Evolutionary conservation across 2,113 vertebrate species (phyloP), one percentile per base, ranked within the genome.

Genomic region (Corythornis vintsioides): DNA sequence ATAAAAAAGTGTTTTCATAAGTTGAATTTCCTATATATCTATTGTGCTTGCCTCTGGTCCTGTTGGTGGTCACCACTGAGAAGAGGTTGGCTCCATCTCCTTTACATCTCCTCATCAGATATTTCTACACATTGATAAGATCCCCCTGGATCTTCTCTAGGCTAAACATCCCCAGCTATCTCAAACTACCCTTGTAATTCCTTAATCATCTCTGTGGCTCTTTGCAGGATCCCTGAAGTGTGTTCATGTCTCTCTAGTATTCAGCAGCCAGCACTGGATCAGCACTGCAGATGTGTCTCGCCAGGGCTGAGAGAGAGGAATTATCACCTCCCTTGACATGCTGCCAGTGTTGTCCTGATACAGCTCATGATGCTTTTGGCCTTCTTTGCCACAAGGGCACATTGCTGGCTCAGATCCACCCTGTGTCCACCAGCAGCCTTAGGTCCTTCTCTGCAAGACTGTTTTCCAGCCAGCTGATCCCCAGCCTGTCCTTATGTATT

Each of bases 211-310:
- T 43, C 4, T 66, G 60, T n/a, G 28, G 31, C 4, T 76, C 9
- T 48, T 73, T 0, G 0, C 69, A 73, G 50, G 33, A 25, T 7
- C 64, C 1, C 13, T 26, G 52, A 3, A 31, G n/a, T 3, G 14
- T 66, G 81, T 22, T 26, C 29, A 2, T 7, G 6, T 26, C n/a
- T 65, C 24, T 70, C 35, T 42, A 13, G 20, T 35, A 61, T 52
- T 74, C 53, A 60, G 55, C 64, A 87, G 45, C 28, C 83, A 76
- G 35, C 29, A 4, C 61, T 22, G 17, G 20, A 29, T 13, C 22
- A 55, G 52, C 38, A 78, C 38, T 78, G 70, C 74, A 76, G 33
- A 71, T 16, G 26, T 61, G 16, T 29, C 33, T 75, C 50, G 22
- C 8, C 38, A 76, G 53, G 43, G 28, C 43, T 60, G 22, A 86